phyloP scores from a whole-genome alignment of 2,797 vertebrate genomes.

The Aldrovandia affinis region DNA sequence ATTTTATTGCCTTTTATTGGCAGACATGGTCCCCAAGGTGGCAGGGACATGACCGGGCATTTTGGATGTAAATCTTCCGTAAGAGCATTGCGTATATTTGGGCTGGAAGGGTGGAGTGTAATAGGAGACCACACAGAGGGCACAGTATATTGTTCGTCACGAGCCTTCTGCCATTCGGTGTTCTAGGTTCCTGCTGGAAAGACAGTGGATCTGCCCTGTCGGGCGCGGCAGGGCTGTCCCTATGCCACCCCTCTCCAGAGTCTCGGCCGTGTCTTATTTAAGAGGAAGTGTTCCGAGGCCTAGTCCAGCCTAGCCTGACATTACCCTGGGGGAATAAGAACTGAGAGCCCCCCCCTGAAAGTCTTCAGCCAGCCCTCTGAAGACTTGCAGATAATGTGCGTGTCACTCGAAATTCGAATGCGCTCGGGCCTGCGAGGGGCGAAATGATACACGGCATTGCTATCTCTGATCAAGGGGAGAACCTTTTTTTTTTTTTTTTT shows the following conservation, averaged over 20 bases:
- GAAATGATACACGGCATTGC: slow-evolving; percentile 88
- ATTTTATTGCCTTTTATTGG: not conserved
- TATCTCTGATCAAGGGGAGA: slow-evolving; percentile 92
- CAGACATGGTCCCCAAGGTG: not conserved
- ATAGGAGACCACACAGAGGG: no score
- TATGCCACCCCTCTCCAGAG: slow-evolving; percentile 48
- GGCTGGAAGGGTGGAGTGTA: no score
- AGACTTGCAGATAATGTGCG: slow-evolving; percentile 65
- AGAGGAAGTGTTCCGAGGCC: slow-evolving; percentile 49
- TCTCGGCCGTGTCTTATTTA: slow-evolving; percentile 36
- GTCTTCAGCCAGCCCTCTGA: slow-evolving; percentile 55
- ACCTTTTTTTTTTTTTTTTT: slow-evolving; percentile 64
- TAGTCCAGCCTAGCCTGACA: slow-evolving; percentile 43
- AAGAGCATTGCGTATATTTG: no score
- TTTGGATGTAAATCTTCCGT: no score
- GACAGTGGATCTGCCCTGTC: not conserved
- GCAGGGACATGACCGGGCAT: not conserved
- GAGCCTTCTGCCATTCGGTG: not conserved
- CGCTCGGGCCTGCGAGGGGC: slow-evolving; percentile 65
- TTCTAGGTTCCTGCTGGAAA: not conserved
- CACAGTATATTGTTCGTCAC: not conserved
- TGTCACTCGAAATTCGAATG: slow-evolving; percentile 71
- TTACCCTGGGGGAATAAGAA: slow-evolving; percentile 56
- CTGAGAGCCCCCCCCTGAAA: slow-evolving; percentile 45
- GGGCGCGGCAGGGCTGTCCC: slow-evolving; percentile 51